These are phyloP conservation scores for Probosciger aterrimus DNA, from an alignment of 2,113 vertebrate species.

Conservation along the genomic window DNA sequence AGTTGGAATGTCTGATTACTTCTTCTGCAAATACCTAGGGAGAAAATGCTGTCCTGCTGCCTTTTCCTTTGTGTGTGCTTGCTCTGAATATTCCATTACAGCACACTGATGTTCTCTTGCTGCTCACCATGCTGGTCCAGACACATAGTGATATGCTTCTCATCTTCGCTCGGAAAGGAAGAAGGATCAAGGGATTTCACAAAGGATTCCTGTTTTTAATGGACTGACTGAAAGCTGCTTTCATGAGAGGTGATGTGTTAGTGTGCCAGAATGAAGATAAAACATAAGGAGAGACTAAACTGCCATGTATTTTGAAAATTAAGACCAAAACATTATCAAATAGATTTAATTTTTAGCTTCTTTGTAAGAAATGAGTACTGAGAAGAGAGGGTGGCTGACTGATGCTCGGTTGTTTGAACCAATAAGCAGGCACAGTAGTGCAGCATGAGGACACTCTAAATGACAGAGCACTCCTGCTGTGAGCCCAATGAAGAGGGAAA, in stretches of 20 bases:
- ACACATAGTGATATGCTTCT: fast-evolving
- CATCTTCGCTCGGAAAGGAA: background rate
- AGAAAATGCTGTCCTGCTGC: background rate
- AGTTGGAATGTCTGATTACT: background rate
- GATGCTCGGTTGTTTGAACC: background rate
- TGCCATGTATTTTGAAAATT: background rate
- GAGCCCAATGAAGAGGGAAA: background rate
- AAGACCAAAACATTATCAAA: background rate
- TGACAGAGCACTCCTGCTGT: background rate
- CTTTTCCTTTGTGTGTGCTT: background rate
- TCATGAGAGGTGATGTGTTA: background rate
- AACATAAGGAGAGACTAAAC: background rate
- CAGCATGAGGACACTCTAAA: background rate
- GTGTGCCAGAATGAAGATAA: background rate
- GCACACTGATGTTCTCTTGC: background rate
- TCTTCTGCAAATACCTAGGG: background rate
- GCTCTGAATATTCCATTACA: background rate
- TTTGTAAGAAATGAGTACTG: background rate
- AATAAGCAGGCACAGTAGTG: background rate
- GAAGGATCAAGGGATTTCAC: background rate
- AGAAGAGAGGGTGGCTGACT: background rate
- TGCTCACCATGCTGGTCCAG: fast-evolving
- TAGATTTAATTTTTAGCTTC: background rate
- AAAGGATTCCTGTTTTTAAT: background rate
- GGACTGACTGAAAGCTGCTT: background rate